Evolutionary conservation across 2,797 vertebrate species (phyloP), one percentile per base, ranked within the genome.

Genomic region (Mormyrops attenuatus): DNA sequence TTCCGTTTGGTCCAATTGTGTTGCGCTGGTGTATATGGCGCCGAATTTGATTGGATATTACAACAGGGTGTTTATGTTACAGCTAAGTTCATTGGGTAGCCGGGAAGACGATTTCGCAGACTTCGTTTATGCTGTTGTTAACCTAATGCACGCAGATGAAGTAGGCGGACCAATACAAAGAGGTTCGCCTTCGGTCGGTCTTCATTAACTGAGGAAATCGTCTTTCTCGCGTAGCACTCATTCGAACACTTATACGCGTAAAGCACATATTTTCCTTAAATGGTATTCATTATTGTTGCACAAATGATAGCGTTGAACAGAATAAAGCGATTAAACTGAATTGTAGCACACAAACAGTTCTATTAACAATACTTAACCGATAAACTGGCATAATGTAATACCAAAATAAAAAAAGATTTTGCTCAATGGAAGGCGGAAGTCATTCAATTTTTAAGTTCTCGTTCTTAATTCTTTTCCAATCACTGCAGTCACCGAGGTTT

Each of bases 1-100:
- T 55, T 77, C 20, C 90, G 5, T 53, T 47, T 53, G 47, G 47
- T 50, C 91, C 90, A 90, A 91, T 90, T 17, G 85, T 30, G 49
- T 88, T 5, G 55, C 22, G 66, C 66, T 85, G 47, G 11, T 53
- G 11, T 44, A 53, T 90, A 55, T 57, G 15, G 41, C 53, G 53
- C 60, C 52, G 38, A 44, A 22, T 73, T 57, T 90, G 8, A 88
- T 90, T 92, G 89, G 89, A 34, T 80, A 52, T 73, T 22, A 13
- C 34, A 3, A 9, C 50, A 88, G 20, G 2, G 5, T 49, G 53
- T 9, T 8, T 63, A 73, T 89, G 50, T 89, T 57, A 91, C 49
- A 20, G 5, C 77, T 44, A 50, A n/a, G 63, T 30, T 63, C 88
- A 92, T 91, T 90, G 90, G 90, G 9, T 88, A 20, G 15, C 9